These are phyloP conservation scores for Saxidomus purpurata DNA, from an alignment of 1,140 invertebrate genomes.

Conservation along the genomic window DNA sequence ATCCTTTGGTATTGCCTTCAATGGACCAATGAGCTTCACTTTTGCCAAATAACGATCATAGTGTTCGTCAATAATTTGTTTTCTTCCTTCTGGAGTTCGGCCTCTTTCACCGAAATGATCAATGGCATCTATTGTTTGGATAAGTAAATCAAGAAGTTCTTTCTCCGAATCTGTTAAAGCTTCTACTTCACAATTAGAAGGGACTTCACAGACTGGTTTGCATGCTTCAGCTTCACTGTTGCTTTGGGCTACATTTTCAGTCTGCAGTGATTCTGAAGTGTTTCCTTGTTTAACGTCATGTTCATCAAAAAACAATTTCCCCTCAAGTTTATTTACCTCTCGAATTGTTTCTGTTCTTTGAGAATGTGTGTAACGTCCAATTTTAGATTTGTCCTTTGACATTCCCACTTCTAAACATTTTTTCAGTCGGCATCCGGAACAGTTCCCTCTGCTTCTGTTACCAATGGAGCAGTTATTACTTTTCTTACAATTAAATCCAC, in stretches of 20 bases:
- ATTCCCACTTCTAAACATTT: constrained; percentile 84
- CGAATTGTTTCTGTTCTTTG: constrained; percentile 72
- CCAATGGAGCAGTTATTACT: constrained; percentile 44
- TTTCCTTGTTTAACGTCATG: neutral
- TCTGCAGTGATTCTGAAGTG: neutral
- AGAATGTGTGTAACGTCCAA: constrained; percentile 71
- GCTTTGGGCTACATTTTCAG: neutral
- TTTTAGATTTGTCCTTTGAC: constrained; percentile 77
- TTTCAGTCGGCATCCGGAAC: constrained; percentile 62
- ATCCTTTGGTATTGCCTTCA: constrained; percentile 60
- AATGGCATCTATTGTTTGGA: constrained; percentile 39
- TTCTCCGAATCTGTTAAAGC: constrained; percentile 30
- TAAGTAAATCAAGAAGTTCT: constrained; percentile 25
- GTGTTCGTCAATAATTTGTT: constrained; percentile 60
- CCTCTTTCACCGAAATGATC: constrained; percentile 56
- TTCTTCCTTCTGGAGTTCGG: constrained; percentile 26
- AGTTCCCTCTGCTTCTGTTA: constrained; percentile 60
- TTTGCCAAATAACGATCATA: constrained; percentile 57
- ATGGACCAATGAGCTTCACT: constrained; percentile 54
- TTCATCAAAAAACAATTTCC: constrained; percentile 26
- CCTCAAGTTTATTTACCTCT: constrained; percentile 67
- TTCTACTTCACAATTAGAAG: too few relatives aligned
- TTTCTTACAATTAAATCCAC: constrained; percentile 57
- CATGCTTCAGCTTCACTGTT: neutral
- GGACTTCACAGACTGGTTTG: neutral